Evolutionary conservation across 2,888 invertebrate species (phyloP), one percentile per base, ranked within the genome.

Genomic region (Coleophora deauratella): DNA sequence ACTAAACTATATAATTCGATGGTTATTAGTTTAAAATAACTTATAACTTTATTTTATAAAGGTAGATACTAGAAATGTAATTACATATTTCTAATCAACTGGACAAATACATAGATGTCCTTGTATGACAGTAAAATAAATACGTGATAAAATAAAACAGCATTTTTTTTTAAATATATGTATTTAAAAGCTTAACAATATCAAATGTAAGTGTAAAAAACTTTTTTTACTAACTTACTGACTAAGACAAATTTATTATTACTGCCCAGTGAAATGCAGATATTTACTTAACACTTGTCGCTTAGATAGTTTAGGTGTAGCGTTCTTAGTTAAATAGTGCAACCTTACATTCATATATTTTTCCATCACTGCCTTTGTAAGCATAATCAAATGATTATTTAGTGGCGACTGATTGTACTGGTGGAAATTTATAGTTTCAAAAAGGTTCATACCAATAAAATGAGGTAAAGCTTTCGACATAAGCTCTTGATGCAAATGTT

Each of bases 261-360:
- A 7, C 31, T 31, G 31, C 31, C 41, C 38, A 36, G 38, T 41
- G 35, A 42, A 42, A 42, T 45, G 42, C 10, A 45, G 27, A 27
- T 45, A 45, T 45, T 45, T 45, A 33, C 33, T 35, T 21, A 42
- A 31, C 12, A 45, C 39, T 21, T 38, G 38, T 33, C 37, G 45
- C 33, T 42, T 42, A n/a, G 40, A 40, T 27, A 40, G 27, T 38
- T 31, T 37, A 30, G 33, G 40, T 32, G 42, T 28, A 13, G 40
- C 32, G 11, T 45, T 45, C 12, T 42, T 45, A 27, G 39, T 40
- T 33, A 41, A 46, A 43, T 43, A 43, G 11, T 43, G 40, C 27
- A 43, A 15, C 27, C 41, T 43, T 34, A 45, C 33, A n/a, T 46
- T 38, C 1, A 46, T 14, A 11, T 45, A 43, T 40, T 35, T 39